Conservation (phyloP, 2,113 vertebrate genomes). For the Eulemur macaco region DNA sequence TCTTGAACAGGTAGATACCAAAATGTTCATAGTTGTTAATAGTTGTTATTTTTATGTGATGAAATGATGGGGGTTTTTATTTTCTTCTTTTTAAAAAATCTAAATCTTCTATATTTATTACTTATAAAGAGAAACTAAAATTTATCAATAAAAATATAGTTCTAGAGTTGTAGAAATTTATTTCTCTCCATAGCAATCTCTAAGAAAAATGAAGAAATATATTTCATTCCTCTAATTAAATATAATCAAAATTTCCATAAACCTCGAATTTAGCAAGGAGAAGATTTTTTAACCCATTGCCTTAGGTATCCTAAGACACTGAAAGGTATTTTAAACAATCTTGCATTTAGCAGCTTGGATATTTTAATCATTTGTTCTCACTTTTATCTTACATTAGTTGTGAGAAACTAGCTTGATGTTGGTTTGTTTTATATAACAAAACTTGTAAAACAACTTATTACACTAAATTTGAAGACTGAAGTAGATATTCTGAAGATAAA, state of each 20-base stretch:
- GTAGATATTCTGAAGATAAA: neutral
- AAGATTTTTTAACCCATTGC: neutral
- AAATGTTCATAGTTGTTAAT: neutral
- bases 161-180: neutral
- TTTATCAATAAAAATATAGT: neutral
- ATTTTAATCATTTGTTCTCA: neutral
- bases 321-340: constrained; percentile 7
- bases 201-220: neutral
- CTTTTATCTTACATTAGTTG: neutral
- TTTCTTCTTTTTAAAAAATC: neutral
- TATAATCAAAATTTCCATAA: neutral
- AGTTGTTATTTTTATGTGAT: neutral
- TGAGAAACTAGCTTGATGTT: neutral
- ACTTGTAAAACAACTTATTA: neutral
- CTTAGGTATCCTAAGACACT: neutral
- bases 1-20: neutral
- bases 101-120: neutral
- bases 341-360: neutral
- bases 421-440: neutral
- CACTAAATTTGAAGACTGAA: neutral
- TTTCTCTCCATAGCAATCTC: neutral
- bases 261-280: neutral
- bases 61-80: neutral
- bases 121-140: neutral
- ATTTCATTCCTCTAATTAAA: constrained; percentile 12